These are phyloP conservation scores for Ondatra zibethicus DNA, from an alignment of 2,113 vertebrate species.

Conservation along the genomic window DNA sequence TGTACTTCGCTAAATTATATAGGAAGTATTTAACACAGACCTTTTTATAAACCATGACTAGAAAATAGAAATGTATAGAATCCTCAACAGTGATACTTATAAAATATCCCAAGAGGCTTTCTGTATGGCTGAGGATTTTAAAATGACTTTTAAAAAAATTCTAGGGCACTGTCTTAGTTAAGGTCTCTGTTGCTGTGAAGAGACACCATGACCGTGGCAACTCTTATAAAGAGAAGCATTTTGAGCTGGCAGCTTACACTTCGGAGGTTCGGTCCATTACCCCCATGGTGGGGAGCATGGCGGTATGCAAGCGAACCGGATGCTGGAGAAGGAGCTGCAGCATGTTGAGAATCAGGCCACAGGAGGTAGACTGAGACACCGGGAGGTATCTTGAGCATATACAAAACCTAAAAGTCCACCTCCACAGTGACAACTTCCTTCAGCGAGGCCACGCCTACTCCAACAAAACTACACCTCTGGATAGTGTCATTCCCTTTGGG, in stretches of 20 bases:
- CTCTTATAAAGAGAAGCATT: background rate
- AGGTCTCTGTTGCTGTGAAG: background rate
- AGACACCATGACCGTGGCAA: background rate
- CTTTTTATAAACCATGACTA: background rate
- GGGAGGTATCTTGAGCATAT: background rate
- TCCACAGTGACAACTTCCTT: too few relatives aligned
- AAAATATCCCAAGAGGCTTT: conserved; percentile 39
- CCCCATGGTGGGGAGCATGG: background rate
- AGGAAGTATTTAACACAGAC: conserved; percentile 23
- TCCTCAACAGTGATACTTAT: conserved; percentile 25
- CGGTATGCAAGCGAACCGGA: fast-evolving
- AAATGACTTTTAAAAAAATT: conserved; percentile 35
- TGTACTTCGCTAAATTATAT: conserved; percentile 6
- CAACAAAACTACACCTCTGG: background rate
- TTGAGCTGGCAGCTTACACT: background rate
- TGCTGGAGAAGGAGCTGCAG: background rate
- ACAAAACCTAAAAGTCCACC: background rate
- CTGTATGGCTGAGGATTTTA: background rate
- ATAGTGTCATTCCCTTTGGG: too few relatives aligned
- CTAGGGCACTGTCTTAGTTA: background rate
- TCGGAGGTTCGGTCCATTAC: background rate
- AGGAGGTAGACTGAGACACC: background rate
- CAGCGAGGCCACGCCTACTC: too few relatives aligned
- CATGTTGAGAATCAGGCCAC: background rate
- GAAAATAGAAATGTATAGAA: background rate